phyloP scores from a whole-genome alignment of 2,888 invertebrate genomes.

The Allygus modestus region DNA sequence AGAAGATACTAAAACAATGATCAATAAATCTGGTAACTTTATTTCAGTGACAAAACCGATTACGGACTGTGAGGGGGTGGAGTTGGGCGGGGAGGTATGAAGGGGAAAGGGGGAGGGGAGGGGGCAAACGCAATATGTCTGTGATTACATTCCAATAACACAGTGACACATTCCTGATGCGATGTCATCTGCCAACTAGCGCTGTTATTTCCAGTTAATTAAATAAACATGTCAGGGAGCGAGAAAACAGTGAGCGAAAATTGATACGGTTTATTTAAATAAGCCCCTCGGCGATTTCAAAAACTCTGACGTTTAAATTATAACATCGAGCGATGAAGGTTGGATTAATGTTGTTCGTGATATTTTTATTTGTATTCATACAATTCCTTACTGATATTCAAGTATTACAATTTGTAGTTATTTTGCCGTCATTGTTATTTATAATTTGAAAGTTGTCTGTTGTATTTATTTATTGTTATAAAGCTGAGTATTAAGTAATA shows the following conservation, averaged over 20 bases:
- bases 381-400: no score
- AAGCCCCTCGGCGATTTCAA: conserved; percentile 1
- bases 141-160: conserved; percentile 44
- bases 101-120: neutral
- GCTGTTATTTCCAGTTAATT: conserved; percentile 46
- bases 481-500: no score
- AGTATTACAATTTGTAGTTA: no score
- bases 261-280: conserved; percentile 36
- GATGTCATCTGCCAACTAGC: conserved; percentile 21
- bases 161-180: conserved; percentile 40
- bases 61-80: neutral
- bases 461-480: no score
- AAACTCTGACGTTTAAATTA: conserved; percentile 2
- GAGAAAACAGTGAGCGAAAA: conserved; percentile 8
- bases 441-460: no score
- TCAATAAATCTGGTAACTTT: conserved; percentile 25
- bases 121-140: conserved; percentile 41
- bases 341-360: neutral
- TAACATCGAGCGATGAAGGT: neutral
- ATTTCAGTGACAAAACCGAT: conserved; percentile 24
- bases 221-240: conserved; percentile 28
- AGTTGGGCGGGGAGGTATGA: neutral
- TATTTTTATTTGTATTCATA: no score
- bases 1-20: neutral
- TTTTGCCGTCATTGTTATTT: no score